Conservation (phyloP, 2,888 invertebrate species). For the Dorcus hopei region DNA sequence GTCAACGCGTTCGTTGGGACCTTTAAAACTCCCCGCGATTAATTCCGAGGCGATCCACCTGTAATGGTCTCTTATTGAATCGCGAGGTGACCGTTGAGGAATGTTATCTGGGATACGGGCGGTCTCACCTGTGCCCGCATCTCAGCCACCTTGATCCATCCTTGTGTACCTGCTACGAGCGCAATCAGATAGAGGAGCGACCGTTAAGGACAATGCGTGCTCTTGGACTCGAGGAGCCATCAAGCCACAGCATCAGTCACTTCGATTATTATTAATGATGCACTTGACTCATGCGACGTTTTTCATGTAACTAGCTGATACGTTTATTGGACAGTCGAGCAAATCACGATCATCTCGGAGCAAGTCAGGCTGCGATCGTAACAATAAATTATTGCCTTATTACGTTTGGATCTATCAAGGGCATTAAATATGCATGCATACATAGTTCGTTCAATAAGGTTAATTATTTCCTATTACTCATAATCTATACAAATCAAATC, state of each 20-base stretch:
- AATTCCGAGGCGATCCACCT: constrained; percentile 4
- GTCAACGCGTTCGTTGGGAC: too few species aligned
- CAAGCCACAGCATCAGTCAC: not conserved
- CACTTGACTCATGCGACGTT: not conserved
- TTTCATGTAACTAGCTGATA: not conserved
- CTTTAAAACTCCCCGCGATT: not conserved
- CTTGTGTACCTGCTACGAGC: constrained; percentile 2
- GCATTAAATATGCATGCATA: too few species aligned
- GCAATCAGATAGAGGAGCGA: constrained; percentile 1
- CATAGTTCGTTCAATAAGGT: too few species aligned
- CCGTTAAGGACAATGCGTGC: constrained; percentile 7
- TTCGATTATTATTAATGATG: constrained; percentile 1
- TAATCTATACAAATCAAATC: too few species aligned
- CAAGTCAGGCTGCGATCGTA: too few species aligned
- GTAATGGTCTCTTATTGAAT: constrained; percentile 4
- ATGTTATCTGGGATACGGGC: constrained; percentile 13
- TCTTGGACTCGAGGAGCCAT: constrained; percentile 3
- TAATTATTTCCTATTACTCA: too few species aligned
- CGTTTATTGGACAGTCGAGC: too few species aligned
- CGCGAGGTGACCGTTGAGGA: constrained; percentile 12
- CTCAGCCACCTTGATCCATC: constrained; percentile 4
- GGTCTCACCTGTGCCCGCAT: constrained; percentile 13
- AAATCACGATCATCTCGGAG: too few species aligned
- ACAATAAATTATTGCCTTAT: too few species aligned
- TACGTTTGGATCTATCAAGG: too few species aligned